A percentile compares a stretch with the other conserved stretches of the same genome.
Conservation (phyloP, 2,113 vertebrate genomes). For the Nothocercus julius region DNA sequence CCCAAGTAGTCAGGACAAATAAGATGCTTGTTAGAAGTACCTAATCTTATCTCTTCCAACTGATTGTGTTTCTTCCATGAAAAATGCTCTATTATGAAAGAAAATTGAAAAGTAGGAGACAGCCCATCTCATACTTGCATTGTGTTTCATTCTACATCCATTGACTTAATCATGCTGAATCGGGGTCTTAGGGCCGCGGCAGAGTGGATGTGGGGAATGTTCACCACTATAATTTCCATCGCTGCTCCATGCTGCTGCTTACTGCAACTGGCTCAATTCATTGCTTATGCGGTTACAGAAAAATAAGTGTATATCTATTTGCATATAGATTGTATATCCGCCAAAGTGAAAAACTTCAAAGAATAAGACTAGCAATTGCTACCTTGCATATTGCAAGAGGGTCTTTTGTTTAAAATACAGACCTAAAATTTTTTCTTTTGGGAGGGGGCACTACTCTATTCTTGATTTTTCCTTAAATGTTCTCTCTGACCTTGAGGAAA, state of each 20-base stretch:
- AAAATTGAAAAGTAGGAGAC: background rate
- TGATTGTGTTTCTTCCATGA: background rate
- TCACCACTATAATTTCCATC: background rate
- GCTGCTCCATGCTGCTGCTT: background rate
- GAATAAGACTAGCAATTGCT: constrained; percentile 37
- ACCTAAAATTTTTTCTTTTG: background rate
- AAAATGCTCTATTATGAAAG: constrained; percentile 15
- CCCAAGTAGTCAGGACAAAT: background rate
- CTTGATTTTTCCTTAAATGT: constrained; percentile 14
- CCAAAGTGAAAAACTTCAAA: constrained; percentile 42
- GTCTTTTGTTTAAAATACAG: constrained; percentile 20
- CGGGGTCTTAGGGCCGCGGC: background rate
- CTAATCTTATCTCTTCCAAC: background rate
- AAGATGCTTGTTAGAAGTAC: background rate
- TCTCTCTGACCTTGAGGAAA: constrained; percentile 39
- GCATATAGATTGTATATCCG: constrained; percentile 65
- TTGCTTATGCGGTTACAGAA: background rate
- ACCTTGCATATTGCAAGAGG: background rate
- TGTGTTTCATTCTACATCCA: background rate
- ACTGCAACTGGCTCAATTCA: constrained; percentile 27
- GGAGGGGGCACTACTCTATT: background rate
- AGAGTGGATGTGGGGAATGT: background rate
- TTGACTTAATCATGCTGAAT: background rate
- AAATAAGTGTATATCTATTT: constrained; percentile 50
- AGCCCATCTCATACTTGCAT: background rate